These are phyloP conservation scores for Dasyornis broadbenti DNA, from an alignment of 2,113 vertebrate species.

Conservation along the genomic window DNA sequence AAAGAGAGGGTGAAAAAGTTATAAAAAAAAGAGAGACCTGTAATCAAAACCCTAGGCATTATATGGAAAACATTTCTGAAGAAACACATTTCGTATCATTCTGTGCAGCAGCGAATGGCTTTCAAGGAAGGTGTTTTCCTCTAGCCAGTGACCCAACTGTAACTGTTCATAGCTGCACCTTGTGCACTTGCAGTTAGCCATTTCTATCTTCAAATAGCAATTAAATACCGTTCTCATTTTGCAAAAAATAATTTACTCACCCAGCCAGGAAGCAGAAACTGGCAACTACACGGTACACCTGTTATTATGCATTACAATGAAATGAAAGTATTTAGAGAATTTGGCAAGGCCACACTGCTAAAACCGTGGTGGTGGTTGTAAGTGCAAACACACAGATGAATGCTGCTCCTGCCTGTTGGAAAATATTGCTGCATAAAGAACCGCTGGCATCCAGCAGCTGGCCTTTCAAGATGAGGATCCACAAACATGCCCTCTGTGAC, in stretches of 20 bases:
- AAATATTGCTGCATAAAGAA: slow-evolving; percentile 28
- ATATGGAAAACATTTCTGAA: background rate
- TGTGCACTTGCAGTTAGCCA: background rate
- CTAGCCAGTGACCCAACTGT: accelerated
- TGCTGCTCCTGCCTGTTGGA: slow-evolving; percentile 34
- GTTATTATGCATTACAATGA: slow-evolving; percentile 75
- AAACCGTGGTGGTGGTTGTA: slow-evolving; percentile 49
- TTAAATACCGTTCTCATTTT: slow-evolving; percentile 47
- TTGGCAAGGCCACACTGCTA: slow-evolving; percentile 60
- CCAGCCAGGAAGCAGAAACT: slow-evolving; percentile 37
- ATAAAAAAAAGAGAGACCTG: background rate
- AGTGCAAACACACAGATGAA: slow-evolving; percentile 32
- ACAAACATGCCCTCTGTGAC: slow-evolving; percentile 62
- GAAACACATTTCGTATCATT: background rate
- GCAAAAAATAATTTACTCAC: slow-evolving; percentile 46
- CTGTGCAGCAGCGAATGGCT: background rate
- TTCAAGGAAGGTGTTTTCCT: background rate
- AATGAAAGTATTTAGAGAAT: slow-evolving; percentile 79
- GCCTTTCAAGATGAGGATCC: slow-evolving; percentile 50
- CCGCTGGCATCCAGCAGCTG: slow-evolving; percentile 43
- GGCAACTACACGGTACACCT: slow-evolving; percentile 59
- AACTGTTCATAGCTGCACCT: background rate
- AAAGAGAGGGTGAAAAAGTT: background rate
- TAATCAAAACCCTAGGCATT: background rate
- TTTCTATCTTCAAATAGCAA: slow-evolving; percentile 27